Evolutionary conservation across 1,140 invertebrate genomes (phyloP).

Genomic region (Venustaconcha ellipsiformis): DNA sequence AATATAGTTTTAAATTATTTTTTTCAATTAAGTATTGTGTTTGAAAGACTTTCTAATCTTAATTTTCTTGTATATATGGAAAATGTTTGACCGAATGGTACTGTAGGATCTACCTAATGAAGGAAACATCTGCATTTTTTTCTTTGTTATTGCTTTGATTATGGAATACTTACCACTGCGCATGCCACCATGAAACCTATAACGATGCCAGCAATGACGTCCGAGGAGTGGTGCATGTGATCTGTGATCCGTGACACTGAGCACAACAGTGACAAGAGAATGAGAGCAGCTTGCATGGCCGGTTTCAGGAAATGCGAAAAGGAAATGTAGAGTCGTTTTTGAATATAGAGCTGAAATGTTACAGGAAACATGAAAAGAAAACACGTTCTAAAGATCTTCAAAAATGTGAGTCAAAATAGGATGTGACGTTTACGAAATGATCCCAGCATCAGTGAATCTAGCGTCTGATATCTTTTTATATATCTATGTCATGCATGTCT

Average conservation of each 20-base stretch:
- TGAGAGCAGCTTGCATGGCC: constrained; percentile 72
- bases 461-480: not conserved
- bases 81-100: too few relatives aligned
- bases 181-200: constrained; percentile 75
- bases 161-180: constrained; percentile 50
- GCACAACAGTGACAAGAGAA: constrained; percentile 74
- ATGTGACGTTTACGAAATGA: too few relatives aligned
- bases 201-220: constrained; percentile 77
- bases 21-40: too few relatives aligned
- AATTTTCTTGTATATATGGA: too few relatives aligned
- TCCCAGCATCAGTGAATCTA: not conserved
- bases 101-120: too few relatives aligned
- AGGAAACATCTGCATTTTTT: too few relatives aligned
- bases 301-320: constrained; percentile 75
- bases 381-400: too few relatives aligned
- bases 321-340: constrained; percentile 33
- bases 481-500: too few relatives aligned
- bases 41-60: too few relatives aligned
- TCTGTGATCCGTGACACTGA: constrained; percentile 84
- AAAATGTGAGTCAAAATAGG: too few relatives aligned
- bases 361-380: not conserved
- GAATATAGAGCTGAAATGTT: constrained; percentile 43
- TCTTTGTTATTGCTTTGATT: too few relatives aligned
- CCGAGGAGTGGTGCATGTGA: constrained; percentile 96
- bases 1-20: too few relatives aligned